Conservation (phyloP, 2,888 invertebrate species). For the Pterostichus madidus region DNA sequence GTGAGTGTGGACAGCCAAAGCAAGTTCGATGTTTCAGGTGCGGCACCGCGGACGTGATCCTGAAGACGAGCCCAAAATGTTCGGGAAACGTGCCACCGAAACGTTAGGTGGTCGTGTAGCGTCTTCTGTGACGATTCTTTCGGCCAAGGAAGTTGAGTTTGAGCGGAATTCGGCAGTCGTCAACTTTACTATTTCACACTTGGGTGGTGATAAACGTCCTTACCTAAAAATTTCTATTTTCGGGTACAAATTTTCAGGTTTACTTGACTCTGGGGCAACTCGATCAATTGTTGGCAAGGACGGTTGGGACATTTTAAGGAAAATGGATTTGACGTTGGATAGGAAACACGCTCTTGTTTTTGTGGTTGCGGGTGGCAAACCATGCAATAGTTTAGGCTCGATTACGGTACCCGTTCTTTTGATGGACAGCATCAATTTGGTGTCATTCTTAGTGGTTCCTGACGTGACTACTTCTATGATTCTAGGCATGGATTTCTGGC, state of each 20-base stretch:
- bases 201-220: constrained; percentile 38
- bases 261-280: constrained; percentile 48
- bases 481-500: constrained; percentile 57
- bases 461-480: constrained; percentile 8
- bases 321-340: constrained; percentile 1
- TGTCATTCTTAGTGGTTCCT: constrained; percentile 25
- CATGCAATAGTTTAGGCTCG: constrained; percentile 14
- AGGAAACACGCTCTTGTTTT: neutral
- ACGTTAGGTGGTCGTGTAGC: neutral
- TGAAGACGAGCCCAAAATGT: neutral
- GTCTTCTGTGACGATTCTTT: neutral
- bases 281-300: constrained; percentile 23
- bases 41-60: neutral
- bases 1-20: constrained; percentile 16
- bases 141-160: neutral
- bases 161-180: constrained; percentile 18
- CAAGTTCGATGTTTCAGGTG: constrained; percentile 6
- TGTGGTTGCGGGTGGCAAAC: constrained; percentile 26
- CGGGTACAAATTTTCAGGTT: constrained; percentile 47
- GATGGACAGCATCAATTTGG: neutral
- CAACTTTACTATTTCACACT: constrained; percentile 34
- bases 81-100: constrained; percentile 16
- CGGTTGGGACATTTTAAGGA: neutral
- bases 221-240: constrained; percentile 52
- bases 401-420: constrained; percentile 8